Evolutionary conservation across 2,888 invertebrate species (phyloP), one percentile per base, ranked within the genome.

Genomic region (Rhorus exstirpatorius): DNA sequence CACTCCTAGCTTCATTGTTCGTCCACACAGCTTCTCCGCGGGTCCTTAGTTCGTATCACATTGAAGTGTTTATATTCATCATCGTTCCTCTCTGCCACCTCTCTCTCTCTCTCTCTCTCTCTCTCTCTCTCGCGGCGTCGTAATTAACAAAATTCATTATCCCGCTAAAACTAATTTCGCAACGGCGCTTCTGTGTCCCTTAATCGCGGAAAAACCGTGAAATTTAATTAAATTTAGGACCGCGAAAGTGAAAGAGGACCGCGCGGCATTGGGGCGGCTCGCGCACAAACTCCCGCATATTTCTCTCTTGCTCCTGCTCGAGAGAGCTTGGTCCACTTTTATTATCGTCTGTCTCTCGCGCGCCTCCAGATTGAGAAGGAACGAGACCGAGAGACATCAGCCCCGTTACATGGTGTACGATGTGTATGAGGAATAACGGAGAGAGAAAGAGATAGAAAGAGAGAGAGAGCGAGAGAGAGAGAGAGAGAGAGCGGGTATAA

Each of bases 161-260:
- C 90, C 88, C 88, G 87, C 87, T 89, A 86, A 92, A 92, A 91
- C 90, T 91, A 92, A 92, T 92, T 92, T 91, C 88, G 89, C 89
- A 90, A 90, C 91, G 82, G 84, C 87, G 86, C 86, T 88, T 70
- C 76, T 87, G 86, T 89, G 89, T 90, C 91, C 91, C 89, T 92
- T 92, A 92, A 92, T 92, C 92, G 91, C 89, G 91, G 91, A 92
- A 92, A 92, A 92, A 92, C 92, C 91, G 90, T 92, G 91, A 92
- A 92, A 92, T 92, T 92, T 92, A 92, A 92, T 92, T 92, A 92
- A 92, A 92, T 92, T 91, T 91, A 91, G 92, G 91, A 91, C 91
- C 89, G 89, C 89, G 89, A 90, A 89, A 90, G 89, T 88, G 90
- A 90, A 90, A 89, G 89, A 89, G 89, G 86, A 83, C 83, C 87